phyloP scores from a whole-genome alignment of 2,797 vertebrate genomes.

The Hippopotamyrus pictus region DNA sequence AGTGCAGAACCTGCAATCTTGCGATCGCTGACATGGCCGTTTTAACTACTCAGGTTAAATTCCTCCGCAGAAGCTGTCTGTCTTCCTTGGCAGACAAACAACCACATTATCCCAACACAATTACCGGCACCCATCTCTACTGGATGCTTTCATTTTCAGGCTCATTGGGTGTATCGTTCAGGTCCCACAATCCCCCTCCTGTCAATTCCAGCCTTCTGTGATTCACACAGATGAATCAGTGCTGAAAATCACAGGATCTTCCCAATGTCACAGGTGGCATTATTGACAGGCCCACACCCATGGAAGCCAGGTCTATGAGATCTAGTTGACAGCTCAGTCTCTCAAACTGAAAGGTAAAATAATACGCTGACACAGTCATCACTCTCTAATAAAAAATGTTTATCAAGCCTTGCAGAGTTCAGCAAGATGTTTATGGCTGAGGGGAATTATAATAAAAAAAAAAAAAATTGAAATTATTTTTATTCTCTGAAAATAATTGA shows the following conservation, averaged over 20 bases:
- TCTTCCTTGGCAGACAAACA: slow-evolving; percentile 4
- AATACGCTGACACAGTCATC: neutral
- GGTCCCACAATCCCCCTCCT: neutral
- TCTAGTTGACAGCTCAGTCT: neutral
- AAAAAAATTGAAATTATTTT: neutral
- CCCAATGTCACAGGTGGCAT: neutral
- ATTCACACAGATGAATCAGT: slow-evolving; percentile 2
- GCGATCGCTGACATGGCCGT: neutral
- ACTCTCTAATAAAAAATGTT: neutral
- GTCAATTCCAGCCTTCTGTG: neutral
- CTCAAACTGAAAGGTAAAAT: neutral
- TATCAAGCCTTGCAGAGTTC: neutral
- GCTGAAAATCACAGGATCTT: neutral
- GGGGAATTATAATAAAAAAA: neutral
- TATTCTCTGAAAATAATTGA: slow-evolving; percentile 2
- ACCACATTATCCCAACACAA: neutral
- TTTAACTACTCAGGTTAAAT: neutral
- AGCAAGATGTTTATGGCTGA: neutral
- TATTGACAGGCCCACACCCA: neutral
- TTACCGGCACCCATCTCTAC: neutral
- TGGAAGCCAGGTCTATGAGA: neutral
- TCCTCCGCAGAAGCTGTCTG: neutral
- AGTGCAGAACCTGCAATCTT: neutral
- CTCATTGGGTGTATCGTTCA: neutral
- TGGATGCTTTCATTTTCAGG: neutral